Evolutionary conservation across 2,888 invertebrate genomes (phyloP), one percentile per base, ranked within the genome.

Genomic region (Tiliacea aurago): DNA sequence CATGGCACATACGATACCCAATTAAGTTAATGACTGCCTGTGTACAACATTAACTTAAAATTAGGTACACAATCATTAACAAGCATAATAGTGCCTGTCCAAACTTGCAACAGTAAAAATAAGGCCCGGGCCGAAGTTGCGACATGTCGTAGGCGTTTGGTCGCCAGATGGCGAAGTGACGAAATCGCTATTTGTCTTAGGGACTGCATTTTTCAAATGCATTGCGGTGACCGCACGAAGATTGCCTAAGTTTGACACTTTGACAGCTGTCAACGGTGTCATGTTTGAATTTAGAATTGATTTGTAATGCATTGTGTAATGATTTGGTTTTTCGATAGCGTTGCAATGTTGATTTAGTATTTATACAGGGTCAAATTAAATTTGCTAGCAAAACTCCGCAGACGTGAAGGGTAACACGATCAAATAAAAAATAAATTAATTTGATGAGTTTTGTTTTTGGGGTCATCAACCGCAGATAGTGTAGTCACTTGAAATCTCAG

Each of bases 151-250:
- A 86, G 91, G 89, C 90, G 83, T 73, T 75, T 83, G 91, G 89
- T 83, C 85, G 77, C 91, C 93, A 93, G 90, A 93, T 93, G 93
- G 88, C 76, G 75, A 56, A 77, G 85, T 90, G 89, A 89, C 86
- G 89, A 88, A 89, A 91, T 80, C 84, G 79, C 86, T 88, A 84
- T 87, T 84, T 86, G 88, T 87, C 80, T 84, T 85, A 81, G 81
- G 73, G 73, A 78, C 83, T 87, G 86, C 87, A 84, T 86, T 88
- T 87, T 88, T 84, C 73, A 74, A 84, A 86, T 87, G 84, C 87
- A 86, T 53, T 81, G 72, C 69, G 53, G 56, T 68, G 75, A 83
- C 81, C 67, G 68, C 69, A 67, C 79, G 76, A 67, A 47, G 66
- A 70, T 84, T 84, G 82, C 76, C 66, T 75, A 66, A 70, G 61